These are phyloP conservation scores for Synchiropus splendidus DNA, from an alignment of 2,113 vertebrate genomes.

Conservation along the genomic window DNA sequence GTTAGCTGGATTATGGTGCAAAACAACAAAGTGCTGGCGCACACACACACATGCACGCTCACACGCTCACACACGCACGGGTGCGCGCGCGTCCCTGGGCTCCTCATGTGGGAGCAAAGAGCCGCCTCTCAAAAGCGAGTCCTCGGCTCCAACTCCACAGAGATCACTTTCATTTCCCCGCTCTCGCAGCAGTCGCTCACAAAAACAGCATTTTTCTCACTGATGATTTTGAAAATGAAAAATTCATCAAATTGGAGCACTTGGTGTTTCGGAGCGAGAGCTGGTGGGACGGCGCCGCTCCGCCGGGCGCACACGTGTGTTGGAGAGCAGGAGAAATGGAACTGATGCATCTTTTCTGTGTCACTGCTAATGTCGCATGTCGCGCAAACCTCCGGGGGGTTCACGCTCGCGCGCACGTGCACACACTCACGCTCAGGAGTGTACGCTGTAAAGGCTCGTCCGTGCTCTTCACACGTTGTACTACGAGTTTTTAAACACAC, in stretches of 20 bases:
- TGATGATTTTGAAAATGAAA: conserved; percentile 49
- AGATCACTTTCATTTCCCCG: conserved; percentile 28
- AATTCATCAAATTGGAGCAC: conserved; percentile 43
- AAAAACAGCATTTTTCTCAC: conserved; percentile 31
- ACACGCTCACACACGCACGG: conserved; percentile 4
- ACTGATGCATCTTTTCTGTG: conserved; percentile 56
- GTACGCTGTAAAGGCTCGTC: background rate
- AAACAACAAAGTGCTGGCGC: background rate
- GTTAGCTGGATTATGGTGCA: no score
- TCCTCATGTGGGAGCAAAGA: conserved; percentile 23
- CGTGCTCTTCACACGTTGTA: background rate
- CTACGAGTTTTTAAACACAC: conserved; percentile 1
- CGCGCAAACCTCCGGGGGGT: conserved; percentile 38
- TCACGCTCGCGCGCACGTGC: conserved; percentile 7
- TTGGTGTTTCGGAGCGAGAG: conserved; percentile 3
- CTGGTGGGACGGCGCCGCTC: background rate
- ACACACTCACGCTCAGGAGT: background rate
- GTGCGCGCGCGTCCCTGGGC: background rate
- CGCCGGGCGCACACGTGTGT: conserved; percentile 5
- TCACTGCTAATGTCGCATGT: conserved; percentile 53
- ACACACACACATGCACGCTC: conserved; percentile 6
- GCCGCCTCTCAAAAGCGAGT: conserved; percentile 20
- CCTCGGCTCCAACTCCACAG: conserved; percentile 30
- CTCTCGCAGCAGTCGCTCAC: conserved; percentile 34
- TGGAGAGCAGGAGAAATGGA: conserved; percentile 19